A percentile compares a stretch with the other conserved stretches of the same genome.
Evolutionary conservation across 2,888 invertebrate genomes (phyloP).

Genomic region (Marasmarcha lunaedactyla): DNA sequence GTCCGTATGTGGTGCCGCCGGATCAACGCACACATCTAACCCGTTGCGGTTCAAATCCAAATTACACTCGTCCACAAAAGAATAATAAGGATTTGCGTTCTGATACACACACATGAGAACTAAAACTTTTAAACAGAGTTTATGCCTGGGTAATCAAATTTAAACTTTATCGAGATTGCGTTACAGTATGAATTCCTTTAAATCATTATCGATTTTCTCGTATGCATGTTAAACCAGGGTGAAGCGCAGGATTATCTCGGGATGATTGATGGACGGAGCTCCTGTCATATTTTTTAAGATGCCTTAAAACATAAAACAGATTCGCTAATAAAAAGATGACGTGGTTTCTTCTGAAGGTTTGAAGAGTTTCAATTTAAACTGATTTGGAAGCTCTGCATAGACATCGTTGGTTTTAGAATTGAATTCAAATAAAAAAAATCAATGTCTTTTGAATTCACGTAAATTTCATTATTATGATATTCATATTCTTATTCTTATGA

Average conservation of each 20-base stretch:
- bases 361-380: no score
- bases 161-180: no score
- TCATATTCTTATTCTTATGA: no score
- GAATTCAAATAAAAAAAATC: no score
- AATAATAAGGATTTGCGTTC: conserved; percentile 50
- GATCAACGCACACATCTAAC: conserved; percentile 30
- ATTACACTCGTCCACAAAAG: conserved; percentile 45
- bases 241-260: conserved; percentile 74
- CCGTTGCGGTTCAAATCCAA: conserved; percentile 21
- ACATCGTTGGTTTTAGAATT: no score
- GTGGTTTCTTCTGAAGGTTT: no score
- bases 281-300: conserved; percentile 13
- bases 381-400: no score
- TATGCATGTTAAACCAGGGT: conserved; percentile 61
- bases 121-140: conserved; percentile 6
- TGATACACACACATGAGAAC: conserved; percentile 28
- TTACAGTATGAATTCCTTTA: no score
- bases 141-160: no score
- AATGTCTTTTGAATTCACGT: no score
- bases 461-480: no score
- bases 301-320: neutral
- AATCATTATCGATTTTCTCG: no score
- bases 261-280: conserved; percentile 70
- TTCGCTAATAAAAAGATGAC: neutral
- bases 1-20: conserved; percentile 56